Evolutionary conservation across 2,888 invertebrate species (phyloP).

Genomic region (Perizoma flavofasciatum): DNA sequence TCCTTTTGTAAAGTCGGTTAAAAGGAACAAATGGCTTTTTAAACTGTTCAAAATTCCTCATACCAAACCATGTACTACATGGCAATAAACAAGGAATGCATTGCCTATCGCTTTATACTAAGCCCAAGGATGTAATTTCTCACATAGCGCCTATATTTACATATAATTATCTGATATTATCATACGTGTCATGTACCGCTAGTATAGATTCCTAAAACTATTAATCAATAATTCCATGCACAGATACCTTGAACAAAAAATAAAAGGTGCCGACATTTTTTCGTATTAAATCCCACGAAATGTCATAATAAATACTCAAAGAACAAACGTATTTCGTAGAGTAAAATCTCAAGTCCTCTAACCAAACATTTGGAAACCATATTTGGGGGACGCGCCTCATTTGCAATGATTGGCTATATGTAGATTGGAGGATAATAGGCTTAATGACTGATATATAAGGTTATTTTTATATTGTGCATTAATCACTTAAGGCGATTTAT

Average conservation of each 20-base stretch:
- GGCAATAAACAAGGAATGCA: conserved; percentile 20
- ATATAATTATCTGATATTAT: conserved; percentile 17
- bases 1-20: too few species aligned
- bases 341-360: not conserved
- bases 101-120: conserved; percentile 16
- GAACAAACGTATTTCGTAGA: not conserved
- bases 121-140: conserved; percentile 21
- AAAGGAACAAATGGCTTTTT: not conserved
- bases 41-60: conserved; percentile 15
- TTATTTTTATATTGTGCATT: too few species aligned
- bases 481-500: not conserved
- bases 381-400: conserved; percentile 12
- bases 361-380: conserved; percentile 11
- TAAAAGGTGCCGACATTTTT: conserved; percentile 18
- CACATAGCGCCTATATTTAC: conserved; percentile 22
- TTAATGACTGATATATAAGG: conserved; percentile 11
- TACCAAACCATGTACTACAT: conserved; percentile 4
- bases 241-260: conserved; percentile 14
- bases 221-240: conserved; percentile 19
- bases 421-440: conserved; percentile 2
- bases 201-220: conserved; percentile 16
- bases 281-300: not conserved
- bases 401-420: conserved; percentile 9
- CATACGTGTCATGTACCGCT: conserved; percentile 12
- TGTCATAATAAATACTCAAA: not conserved